Percentiles rank a stretch among this genome's conserved stretches.
Conservation (phyloP, 2,797 vertebrate species). For the Limnodromus scolopaceus region DNA sequence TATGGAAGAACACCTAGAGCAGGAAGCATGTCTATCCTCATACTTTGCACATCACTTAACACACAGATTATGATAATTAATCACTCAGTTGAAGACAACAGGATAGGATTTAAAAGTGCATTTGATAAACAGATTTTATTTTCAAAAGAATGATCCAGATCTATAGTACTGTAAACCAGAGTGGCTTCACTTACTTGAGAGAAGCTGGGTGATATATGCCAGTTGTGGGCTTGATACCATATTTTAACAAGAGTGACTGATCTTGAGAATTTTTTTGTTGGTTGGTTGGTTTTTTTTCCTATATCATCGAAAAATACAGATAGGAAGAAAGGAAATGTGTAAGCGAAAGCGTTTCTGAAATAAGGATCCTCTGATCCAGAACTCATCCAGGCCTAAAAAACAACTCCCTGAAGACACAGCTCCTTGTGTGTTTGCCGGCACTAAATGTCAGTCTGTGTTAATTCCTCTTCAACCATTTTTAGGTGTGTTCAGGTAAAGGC, state of each 20-base stretch:
- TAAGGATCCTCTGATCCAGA: background rate
- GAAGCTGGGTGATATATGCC: background rate
- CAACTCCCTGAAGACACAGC: background rate
- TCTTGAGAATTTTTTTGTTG: background rate
- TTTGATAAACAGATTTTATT: background rate
- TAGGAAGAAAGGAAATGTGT: background rate
- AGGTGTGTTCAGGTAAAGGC: background rate
- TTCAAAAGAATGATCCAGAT: background rate
- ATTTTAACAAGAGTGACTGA: background rate
- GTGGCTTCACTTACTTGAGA: background rate
- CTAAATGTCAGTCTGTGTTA: background rate
- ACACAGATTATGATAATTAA: background rate
- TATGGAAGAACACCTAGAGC: background rate
- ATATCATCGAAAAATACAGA: background rate
- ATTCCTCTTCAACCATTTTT: background rate
- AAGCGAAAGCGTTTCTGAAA: background rate
- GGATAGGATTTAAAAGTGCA: background rate
- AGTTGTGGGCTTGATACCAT: background rate
- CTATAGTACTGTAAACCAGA: background rate
- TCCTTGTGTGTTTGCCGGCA: background rate
- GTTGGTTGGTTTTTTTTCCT: fast-evolving
- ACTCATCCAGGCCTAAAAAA: background rate
- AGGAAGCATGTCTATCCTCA: background rate
- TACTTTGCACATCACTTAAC: background rate
- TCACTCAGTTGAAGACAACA: background rate